Evolutionary conservation across 1,140 invertebrate species (phyloP), one percentile per base, ranked within the genome.

Genomic region (Platyura marginata): DNA sequence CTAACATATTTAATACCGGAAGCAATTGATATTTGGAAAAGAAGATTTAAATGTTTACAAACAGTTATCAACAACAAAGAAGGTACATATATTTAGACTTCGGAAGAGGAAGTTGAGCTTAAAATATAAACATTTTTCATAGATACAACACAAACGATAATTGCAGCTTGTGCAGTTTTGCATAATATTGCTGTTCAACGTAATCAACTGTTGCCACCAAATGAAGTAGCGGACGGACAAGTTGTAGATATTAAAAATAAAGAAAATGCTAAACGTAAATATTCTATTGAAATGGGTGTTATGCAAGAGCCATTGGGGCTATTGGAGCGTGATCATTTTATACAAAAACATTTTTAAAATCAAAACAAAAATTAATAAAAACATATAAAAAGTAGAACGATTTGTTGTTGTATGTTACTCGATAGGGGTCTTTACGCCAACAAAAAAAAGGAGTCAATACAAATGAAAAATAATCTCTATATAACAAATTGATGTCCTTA

Each of bases 151-250:
- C 34, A 36, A 36, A 9, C 34, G 15, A 36, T 36, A 5, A 36
- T 36, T 9, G 5, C 10, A 16, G 34, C 34, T n/a, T 9, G 6
- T 36, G 34, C 9, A 11, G 34, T 36, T 36, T 18, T 36, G 10
- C 34, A 36, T 36, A 36, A 36, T 18, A 36, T 36, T 36, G 34
- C 34, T n/a, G 15, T 36, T 36, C 34, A 36, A 36, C 10, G 34
- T 9, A 36, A 36, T n/a, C 9, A 36, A n/a, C 9, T 6, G 5
- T 5, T 36, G n/a, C n/a, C n/a, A 36, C 15, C 34, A 11, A 16
- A 18, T 18, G 34, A 29, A 29, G 13, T 13, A 29, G 13, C 6
- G 25, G 13, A 8, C 6, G 13, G 6, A 13, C 25, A 13, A 29
- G 13, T 29, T 13, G 25, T 8, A 29, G 13, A 29, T 29, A 29